Percentiles rank a stretch among this genome's conserved stretches.
phyloP scores from a whole-genome alignment of 2,888 invertebrate species.

The Ectemnius lituratus region DNA sequence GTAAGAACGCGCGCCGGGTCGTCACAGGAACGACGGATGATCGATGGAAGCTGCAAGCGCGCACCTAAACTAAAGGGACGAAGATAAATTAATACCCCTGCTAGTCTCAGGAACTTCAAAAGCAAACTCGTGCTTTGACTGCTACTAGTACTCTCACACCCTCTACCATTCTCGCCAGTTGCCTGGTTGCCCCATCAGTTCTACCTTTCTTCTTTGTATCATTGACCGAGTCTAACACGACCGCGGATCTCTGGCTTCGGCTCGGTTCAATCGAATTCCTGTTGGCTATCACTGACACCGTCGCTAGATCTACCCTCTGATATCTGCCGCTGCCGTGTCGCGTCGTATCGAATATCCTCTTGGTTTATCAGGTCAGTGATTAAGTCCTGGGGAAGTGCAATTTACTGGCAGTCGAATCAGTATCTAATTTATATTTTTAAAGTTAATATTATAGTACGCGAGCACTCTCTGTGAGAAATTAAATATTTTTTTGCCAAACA shows the following conservation, averaged over 20 bases:
- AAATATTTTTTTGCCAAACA: too few species aligned
- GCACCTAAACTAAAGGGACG: conserved; percentile 56
- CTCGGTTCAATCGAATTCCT: conserved; percentile 36
- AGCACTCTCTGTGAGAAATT: too few species aligned
- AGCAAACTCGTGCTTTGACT: conserved; percentile 58
- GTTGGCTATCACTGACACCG: conserved; percentile 19
- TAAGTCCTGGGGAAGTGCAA: too few species aligned
- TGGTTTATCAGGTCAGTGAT: background rate
- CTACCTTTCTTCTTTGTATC: background rate
- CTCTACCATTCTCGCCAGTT: conserved; percentile 3
- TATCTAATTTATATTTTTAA: too few species aligned
- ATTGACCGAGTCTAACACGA: too few species aligned
- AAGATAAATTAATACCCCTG: conserved; percentile 69
- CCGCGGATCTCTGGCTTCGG: conserved; percentile 17
- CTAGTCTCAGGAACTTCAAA: conserved; percentile 60
- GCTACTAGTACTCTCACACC: conserved; percentile 28
- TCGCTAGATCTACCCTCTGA: background rate
- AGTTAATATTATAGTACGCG: too few species aligned
- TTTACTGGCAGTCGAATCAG: too few species aligned
- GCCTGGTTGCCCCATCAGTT: conserved; percentile 22
- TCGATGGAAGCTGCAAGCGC: conserved; percentile 51
- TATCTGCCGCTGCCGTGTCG: conserved; percentile 24
- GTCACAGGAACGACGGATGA: conserved; percentile 47
- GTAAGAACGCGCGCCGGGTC: conserved; percentile 48
- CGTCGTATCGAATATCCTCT: conserved; percentile 29